Conservation (phyloP, 2,113 vertebrate genomes). For the Carlito syrichta region DNA sequence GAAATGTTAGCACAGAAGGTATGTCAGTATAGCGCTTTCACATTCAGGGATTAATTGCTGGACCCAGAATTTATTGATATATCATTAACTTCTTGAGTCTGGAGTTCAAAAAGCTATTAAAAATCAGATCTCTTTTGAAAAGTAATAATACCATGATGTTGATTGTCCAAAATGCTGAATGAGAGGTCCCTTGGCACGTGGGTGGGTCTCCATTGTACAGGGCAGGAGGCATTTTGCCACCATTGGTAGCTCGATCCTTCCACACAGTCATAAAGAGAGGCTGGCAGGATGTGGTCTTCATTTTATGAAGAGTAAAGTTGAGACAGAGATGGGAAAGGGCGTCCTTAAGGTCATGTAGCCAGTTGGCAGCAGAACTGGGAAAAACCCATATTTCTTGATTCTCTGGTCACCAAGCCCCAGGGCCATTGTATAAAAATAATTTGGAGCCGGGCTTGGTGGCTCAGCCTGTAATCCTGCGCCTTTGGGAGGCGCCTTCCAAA, state of each 20-base stretch:
- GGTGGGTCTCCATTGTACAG: neutral
- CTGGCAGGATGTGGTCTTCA: neutral
- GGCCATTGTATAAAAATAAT: neutral
- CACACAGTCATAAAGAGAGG: neutral
- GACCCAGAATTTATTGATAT: neutral
- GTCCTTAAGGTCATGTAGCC: neutral
- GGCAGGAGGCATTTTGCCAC: neutral
- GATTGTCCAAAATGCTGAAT: neutral
- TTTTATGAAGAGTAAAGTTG: neutral
- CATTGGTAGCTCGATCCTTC: neutral
- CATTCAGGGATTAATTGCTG: neutral
- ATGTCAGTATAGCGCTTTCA: neutral
- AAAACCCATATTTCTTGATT: neutral
- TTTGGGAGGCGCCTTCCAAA: too few species aligned
- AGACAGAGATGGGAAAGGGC: neutral
- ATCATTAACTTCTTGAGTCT: neutral
- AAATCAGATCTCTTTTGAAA: neutral
- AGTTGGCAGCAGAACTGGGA: neutral
- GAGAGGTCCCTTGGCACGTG: neutral
- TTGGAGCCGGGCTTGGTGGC: too few species aligned
- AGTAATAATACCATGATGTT: neutral
- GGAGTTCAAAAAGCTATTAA: neutral
- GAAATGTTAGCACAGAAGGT: fast-evolving
- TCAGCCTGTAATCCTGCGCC: too few species aligned
- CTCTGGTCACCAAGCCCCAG: neutral